These are phyloP conservation scores for Periophthalmus modestus DNA, from an alignment of 2,113 vertebrate genomes.

Conservation along the genomic window DNA sequence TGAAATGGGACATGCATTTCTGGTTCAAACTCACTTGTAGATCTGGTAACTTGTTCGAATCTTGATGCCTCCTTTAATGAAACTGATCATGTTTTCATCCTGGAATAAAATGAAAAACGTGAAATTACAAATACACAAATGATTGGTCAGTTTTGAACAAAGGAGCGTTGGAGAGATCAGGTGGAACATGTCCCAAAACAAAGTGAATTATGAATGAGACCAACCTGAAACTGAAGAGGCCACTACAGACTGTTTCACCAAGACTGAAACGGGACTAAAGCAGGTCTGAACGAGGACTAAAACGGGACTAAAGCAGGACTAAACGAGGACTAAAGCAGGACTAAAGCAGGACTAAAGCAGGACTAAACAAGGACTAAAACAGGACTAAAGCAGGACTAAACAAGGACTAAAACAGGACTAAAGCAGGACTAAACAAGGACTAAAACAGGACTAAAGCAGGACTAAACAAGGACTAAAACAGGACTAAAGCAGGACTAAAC, in stretches of 20 bases:
- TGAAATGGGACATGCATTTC: not conserved
- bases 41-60: conserved; percentile 96
- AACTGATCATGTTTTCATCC: conserved; percentile 99
- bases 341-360: not conserved
- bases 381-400: not conserved
- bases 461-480: not conserved
- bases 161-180: not conserved
- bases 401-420: not conserved
- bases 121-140: not conserved
- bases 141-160: not conserved
- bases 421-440: not conserved
- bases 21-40: conserved; percentile 86
- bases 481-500: not conserved
- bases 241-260: not conserved
- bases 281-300: not conserved
- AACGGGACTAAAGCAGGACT: not conserved
- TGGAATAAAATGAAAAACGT: conserved; percentile 43
- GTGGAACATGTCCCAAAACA: not conserved
- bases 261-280: not conserved
- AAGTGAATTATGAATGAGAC: conserved; percentile 8
- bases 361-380: not conserved
- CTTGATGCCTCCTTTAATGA: conserved; percentile 96
- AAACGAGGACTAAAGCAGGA: not conserved
- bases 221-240: not conserved
- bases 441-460: not conserved